Base-by-base conservation (phyloP, 2,888 invertebrate species). In the Muschampia plurimacula region DNA sequence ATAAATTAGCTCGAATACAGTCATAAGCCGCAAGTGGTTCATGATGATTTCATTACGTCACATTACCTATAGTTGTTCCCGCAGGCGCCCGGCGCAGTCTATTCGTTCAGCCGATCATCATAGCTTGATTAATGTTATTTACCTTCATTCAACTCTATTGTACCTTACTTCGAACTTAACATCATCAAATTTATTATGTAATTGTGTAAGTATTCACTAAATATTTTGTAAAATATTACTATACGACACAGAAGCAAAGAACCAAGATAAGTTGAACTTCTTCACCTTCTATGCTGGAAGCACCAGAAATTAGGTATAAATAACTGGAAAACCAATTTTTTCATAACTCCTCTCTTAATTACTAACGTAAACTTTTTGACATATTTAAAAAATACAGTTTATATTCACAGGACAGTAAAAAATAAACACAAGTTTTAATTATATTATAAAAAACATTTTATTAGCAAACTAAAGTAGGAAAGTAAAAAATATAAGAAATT, bases 401-500 rank as follows among this genome's bases (percentile, higher is more conserved):
- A 15, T 13, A 15, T 41, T 39, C 9, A 2, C 6, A 41, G 15
- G 41, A 10, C 15, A 55, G 28, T 39, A 2, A 41, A 64, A 15
- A 46, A 4, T 46, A 59, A 76, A 64, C 22, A 7, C 7, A 41
- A 55, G 8, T 52, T 36, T 72, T 65, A 73, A 74, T 73, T 76
- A 77, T 83, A 91, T 91, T 89, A 88, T 88, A 88, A 93, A 93
- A 94, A 93, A 55, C 92, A 91, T 93, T 94, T 94, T 93, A 94
- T 93, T 94, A 93, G 92, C 91, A 92, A 93, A 92, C 91, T 93
- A 92, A 91, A 89, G 91, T 93, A 93, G 92, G 93, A 93, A 93
- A 93, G 92, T 93, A 93, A 90, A 86, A 93, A 94, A 93, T 91
- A 91, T 93, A 93, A 89, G 91, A 93, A 92, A 90, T 84, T 89